These are phyloP conservation scores for Diplosoma virens DNA, from an alignment of 23 tunicate species.

Conservation along the genomic window DNA sequence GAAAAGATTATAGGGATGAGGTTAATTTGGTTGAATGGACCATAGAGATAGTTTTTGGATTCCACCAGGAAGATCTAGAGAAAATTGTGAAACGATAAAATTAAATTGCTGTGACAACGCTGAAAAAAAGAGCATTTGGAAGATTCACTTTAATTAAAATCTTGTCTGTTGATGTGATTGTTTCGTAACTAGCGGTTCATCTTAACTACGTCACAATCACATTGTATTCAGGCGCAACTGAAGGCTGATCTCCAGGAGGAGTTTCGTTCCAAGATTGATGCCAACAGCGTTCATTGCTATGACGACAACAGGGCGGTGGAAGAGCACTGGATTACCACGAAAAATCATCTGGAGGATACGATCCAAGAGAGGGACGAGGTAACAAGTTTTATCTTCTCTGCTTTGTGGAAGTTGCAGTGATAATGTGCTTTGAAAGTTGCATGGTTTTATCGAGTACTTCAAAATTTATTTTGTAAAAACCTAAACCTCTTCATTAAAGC, in stretches of 20 bases:
- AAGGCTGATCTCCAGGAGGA: conserved; percentile 45
- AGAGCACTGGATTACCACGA: conserved; percentile 41
- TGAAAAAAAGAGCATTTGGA: too few species aligned
- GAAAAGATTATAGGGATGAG: too few species aligned
- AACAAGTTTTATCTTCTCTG: neutral
- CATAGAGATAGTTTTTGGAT: neutral
- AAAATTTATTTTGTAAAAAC: neutral
- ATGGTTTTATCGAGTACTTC: neutral
- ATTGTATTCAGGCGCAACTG: conserved; percentile 21
- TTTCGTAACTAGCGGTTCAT: too few species aligned
- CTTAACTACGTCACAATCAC: too few species aligned
- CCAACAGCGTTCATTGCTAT: neutral
- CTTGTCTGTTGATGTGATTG: too few species aligned
- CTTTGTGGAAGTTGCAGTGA: neutral
- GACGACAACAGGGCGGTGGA: conserved; percentile 50
- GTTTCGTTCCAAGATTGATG: conserved; percentile 48
- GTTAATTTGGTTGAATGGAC: too few species aligned
- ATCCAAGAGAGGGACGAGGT: conserved; percentile 59
- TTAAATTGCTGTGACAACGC: neutral
- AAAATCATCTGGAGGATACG: conserved; percentile 20
- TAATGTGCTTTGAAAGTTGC: neutral
- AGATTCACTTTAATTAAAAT: too few species aligned
- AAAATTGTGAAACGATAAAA: neutral
- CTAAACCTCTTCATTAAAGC: neutral
- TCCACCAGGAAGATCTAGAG: neutral